These are phyloP conservation scores for Catharus minimus DNA, from an alignment of 2,113 vertebrate species.

Conservation along the genomic window DNA sequence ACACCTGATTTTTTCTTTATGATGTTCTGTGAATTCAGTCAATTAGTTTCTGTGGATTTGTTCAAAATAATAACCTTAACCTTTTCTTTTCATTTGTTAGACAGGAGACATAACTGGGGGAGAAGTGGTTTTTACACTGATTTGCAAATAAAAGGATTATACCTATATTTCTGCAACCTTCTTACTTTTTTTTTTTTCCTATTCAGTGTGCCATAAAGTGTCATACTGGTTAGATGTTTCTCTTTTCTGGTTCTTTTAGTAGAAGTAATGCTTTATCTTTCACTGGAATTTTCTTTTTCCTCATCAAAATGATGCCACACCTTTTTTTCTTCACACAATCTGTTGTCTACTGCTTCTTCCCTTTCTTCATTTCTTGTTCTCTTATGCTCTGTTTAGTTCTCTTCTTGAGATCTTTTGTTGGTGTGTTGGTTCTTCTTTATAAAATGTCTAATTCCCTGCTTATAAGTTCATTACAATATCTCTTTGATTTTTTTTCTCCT, in stretches of 20 bases:
- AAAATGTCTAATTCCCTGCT: neutral
- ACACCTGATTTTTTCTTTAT: neutral
- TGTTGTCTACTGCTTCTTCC: neutral
- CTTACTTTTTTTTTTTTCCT: neutral
- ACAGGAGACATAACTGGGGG: neutral
- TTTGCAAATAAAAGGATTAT: neutral
- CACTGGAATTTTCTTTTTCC: neutral
- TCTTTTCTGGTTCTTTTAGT: neutral
- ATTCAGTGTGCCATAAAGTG: neutral
- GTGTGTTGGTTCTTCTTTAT: neutral
- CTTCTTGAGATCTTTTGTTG: neutral
- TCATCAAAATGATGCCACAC: neutral
- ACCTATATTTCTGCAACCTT: neutral
- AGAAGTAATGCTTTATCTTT: neutral
- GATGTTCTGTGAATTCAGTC: neutral
- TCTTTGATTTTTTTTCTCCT: neutral
- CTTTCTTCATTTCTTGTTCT: neutral
- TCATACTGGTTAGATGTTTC: neutral
- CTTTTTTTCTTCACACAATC: neutral
- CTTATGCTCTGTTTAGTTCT: neutral
- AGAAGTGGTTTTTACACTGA: neutral
- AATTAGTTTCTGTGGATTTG: neutral
- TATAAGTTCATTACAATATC: neutral
- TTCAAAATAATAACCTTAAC: neutral
- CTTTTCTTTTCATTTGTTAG: neutral